Evolutionary conservation across 2,113 vertebrate genomes (phyloP).

Genomic region (Xenopus laevis): DNA sequence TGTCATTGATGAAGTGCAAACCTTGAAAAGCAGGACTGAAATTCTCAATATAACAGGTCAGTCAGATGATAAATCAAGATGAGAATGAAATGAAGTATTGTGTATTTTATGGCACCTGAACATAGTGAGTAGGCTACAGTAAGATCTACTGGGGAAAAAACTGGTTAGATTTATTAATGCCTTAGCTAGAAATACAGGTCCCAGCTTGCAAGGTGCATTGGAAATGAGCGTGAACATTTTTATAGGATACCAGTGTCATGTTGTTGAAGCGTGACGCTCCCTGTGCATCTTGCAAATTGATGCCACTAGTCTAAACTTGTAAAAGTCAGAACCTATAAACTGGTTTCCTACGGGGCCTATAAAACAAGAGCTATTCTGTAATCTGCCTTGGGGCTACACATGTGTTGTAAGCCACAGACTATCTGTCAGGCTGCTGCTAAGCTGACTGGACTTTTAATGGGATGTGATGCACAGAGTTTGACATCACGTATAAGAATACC

Average conservation of each 20-base stretch:
- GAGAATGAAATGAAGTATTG: not conserved
- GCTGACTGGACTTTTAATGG: not conserved
- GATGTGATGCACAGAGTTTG: not conserved
- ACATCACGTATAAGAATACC: too few species aligned
- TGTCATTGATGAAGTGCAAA: not conserved
- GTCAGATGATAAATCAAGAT: not conserved
- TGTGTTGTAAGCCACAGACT: slow-evolving; percentile 15
- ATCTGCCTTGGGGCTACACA: slow-evolving; percentile 31
- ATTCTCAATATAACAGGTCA: not conserved
- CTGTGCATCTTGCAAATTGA: slow-evolving; percentile 29
- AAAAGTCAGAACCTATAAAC: slow-evolving; percentile 18
- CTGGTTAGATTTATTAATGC: slow-evolving; percentile 24
- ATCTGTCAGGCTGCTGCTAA: not conserved
- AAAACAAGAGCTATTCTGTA: slow-evolving; percentile 13
- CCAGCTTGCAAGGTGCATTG: slow-evolving; percentile 22
- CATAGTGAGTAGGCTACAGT: not conserved
- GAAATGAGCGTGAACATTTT: slow-evolving; percentile 14
- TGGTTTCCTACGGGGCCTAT: slow-evolving; percentile 20
- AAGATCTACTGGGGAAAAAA: not conserved
- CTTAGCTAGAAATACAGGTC: slow-evolving; percentile 23
- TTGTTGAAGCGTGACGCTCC: slow-evolving; percentile 17
- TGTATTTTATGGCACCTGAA: slow-evolving; percentile 15
- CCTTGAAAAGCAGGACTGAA: not conserved
- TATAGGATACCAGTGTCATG: slow-evolving; percentile 32
- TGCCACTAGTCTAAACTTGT: slow-evolving; percentile 27